phyloP scores from a whole-genome alignment of 2,113 vertebrate genomes.

The Willisornis vidua region DNA sequence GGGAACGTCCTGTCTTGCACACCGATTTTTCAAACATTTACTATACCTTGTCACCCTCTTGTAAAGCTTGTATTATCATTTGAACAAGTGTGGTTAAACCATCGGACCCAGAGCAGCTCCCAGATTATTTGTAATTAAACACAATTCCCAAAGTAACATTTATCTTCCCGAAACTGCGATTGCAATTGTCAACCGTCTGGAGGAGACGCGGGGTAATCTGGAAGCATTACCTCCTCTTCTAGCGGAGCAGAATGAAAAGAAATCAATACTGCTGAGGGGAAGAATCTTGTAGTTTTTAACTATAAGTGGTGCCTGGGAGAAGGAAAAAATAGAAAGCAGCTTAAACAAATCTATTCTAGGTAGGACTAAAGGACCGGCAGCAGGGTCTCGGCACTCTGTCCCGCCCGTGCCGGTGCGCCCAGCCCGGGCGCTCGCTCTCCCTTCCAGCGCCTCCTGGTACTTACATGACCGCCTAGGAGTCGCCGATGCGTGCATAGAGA shows the following conservation, averaged over 20 bases:
- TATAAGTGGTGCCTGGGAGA: constrained; percentile 62
- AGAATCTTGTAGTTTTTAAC: constrained; percentile 82
- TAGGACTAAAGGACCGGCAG: background rate
- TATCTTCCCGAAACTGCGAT: constrained; percentile 82
- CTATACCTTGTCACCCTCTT: constrained; percentile 12
- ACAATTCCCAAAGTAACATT: constrained; percentile 89
- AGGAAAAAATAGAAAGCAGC: constrained; percentile 22
- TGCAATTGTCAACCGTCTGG: constrained; percentile 83
- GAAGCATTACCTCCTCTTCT: constrained; percentile 71
- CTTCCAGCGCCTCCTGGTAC: constrained; percentile 18
- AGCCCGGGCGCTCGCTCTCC: background rate
- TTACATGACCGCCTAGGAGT: constrained; percentile 19
- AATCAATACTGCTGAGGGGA: constrained; percentile 84
- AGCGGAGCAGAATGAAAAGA: constrained; percentile 81
- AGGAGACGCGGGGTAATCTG: constrained; percentile 79
- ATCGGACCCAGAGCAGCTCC: constrained; percentile 68
- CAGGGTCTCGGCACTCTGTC: background rate
- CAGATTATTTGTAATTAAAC: constrained; percentile 87
- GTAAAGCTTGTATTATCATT: constrained; percentile 45
- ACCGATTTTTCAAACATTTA: constrained; percentile 21
- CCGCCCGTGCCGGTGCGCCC: background rate
- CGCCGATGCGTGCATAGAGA: background rate
- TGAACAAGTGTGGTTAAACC: constrained; percentile 76
- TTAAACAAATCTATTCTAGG: constrained; percentile 28
- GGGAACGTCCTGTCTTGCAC: background rate